Percentiles rank a stretch among this genome's conserved stretches.
These are phyloP conservation scores for Epizoanthus scotinus DNA, from an alignment of 92 coral and sea anemone species.

Conservation along the genomic window DNA sequence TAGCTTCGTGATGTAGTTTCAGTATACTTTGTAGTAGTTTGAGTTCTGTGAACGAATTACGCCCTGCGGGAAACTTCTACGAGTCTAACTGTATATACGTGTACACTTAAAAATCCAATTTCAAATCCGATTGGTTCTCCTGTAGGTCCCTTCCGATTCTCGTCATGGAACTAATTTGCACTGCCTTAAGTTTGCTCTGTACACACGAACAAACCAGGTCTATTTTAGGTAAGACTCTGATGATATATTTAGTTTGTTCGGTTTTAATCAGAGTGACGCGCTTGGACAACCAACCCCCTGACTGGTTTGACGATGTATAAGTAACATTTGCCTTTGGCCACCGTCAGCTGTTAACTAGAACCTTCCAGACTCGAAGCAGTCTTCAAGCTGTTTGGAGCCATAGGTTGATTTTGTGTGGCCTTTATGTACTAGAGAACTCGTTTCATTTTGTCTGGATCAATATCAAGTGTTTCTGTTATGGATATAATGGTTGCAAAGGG, in stretches of 20 bases:
- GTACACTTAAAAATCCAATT: slow-evolving; percentile 9
- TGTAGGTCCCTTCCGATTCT: slow-evolving; percentile 21
- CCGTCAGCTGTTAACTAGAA: neutral
- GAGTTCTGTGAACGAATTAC: neutral
- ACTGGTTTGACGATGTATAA: slow-evolving; percentile 2
- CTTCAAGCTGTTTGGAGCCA: no score
- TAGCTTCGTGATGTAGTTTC: neutral
- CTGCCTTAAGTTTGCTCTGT: neutral
- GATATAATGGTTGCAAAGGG: slow-evolving; percentile 22
- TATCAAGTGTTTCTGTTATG: slow-evolving; percentile 34
- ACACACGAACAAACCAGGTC: slow-evolving; percentile 31
- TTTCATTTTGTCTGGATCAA: slow-evolving; percentile 33
- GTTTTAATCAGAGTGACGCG: slow-evolving; percentile 2
- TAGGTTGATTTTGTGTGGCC: neutral
- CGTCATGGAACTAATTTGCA: slow-evolving; percentile 10
- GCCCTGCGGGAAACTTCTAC: slow-evolving; percentile 22
- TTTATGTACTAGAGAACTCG: slow-evolving; percentile 6
- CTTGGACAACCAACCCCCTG: slow-evolving; percentile 26
- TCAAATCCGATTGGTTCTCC: slow-evolving; percentile 10
- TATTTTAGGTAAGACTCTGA: slow-evolving; percentile 5
- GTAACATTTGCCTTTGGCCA: slow-evolving; percentile 21
- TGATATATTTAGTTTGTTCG: slow-evolving; percentile 1
- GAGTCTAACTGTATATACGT: slow-evolving; percentile 2
- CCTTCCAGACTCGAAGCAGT: slow-evolving; percentile 13
- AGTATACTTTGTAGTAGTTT: neutral